Base-by-base conservation (phyloP, 2,888 invertebrate genomes). In the Philonicus albiceps region DNA sequence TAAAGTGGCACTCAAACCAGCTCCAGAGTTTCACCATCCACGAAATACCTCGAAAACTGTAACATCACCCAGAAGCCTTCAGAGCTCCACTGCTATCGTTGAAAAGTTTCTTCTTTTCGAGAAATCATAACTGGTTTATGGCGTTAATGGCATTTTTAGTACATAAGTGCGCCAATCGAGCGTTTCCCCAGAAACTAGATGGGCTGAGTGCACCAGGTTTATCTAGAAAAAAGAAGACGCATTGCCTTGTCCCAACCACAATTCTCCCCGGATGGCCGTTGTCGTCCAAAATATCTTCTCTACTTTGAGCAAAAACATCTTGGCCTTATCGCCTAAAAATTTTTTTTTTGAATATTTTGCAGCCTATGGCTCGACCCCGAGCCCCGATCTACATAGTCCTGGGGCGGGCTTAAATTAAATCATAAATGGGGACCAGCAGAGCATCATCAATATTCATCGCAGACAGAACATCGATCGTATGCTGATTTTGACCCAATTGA, bases 401-500 rank as follows among this genome's bases (percentile, higher is more conserved):
- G 34, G 19, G 34, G 37, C 34, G 75, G 75, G 64, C 64, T 78
- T 43, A 43, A 49, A 43, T 78, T 19, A 43, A 84, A 73, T 84
- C 73, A 84, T 84, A 84, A 73, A 72, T 72, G 43, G 55, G 34
- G 31, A 84, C 40, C 40, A 84, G 16, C 73, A 27, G 84, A 84
- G 73, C 73, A 84, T 87, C 87, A 87, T 87, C 86, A 87, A 87
- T 87, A 87, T 87, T 87, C 87, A 87, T 85, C 53, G 81, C 85
- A 53, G 73, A 64, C 87, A 87, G 85, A n/a, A 85, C 81, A 73
- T 5, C 49, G 80, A 53, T 40, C 80, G 84, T 87, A 87, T 87
- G 87, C 81, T 85, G 84, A 87, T 87, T 86, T 87, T 86, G 87
- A 87, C 87, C 87, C 80, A 87, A 43, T 87, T 87, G 86, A 87